Evolutionary conservation across 2,888 invertebrate genomes (phyloP).

Genomic region (Eurois occulta): DNA sequence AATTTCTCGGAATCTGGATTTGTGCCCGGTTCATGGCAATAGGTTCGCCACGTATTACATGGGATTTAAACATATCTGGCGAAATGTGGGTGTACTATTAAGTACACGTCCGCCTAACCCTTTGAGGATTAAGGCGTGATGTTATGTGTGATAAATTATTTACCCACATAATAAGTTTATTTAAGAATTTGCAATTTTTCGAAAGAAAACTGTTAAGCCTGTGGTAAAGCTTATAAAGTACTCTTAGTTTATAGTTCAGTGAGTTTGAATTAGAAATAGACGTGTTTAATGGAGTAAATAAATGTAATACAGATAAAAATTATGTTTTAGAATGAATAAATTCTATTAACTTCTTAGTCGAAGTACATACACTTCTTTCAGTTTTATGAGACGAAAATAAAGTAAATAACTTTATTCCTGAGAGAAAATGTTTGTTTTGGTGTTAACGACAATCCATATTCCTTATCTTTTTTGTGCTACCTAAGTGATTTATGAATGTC

Average conservation of each 20-base stretch:
- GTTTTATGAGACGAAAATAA: slow-evolving; percentile 9
- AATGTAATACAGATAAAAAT: neutral
- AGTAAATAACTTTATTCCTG: neutral
- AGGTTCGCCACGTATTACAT: no score
- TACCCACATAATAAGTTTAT: neutral
- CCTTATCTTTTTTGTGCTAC: slow-evolving; percentile 12
- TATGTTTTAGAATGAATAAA: neutral
- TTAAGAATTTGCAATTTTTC: slow-evolving; percentile 4
- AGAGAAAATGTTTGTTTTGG: neutral
- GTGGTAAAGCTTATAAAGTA: neutral
- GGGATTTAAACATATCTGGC: no score
- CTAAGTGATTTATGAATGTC: slow-evolving; percentile 35
- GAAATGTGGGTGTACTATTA: no score
- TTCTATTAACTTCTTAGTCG: neutral
- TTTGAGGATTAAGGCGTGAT: no score
- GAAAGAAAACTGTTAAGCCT: neutral
- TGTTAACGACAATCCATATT: slow-evolving; percentile 24
- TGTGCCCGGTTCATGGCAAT: no score
- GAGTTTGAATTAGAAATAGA: slow-evolving; percentile 1
- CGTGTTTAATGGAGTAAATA: slow-evolving; percentile 16
- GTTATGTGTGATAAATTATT: no score
- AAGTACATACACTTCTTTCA: slow-evolving; percentile 4
- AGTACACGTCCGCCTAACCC: no score
- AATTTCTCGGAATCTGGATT: no score
- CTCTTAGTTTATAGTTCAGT: neutral